Evolutionary conservation across 2,113 vertebrate genomes (phyloP).

Genomic region (Oriolus oriolus): DNA sequence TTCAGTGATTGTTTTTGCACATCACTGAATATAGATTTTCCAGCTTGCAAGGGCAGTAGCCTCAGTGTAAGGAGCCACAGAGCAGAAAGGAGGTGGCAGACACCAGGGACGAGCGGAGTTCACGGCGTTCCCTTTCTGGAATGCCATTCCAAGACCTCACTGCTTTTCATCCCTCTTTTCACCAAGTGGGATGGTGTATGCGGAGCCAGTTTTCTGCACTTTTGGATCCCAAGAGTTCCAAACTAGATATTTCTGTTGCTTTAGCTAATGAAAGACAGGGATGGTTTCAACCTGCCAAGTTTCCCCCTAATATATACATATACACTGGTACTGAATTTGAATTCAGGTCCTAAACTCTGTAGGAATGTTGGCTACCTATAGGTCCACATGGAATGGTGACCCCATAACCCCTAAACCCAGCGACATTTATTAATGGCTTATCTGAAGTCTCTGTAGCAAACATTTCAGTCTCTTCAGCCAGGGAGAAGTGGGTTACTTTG

Average conservation of each 20-base stretch:
- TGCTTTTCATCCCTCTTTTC: neutral
- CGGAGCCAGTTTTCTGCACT: neutral
- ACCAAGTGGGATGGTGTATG: neutral
- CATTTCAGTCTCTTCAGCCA: neutral
- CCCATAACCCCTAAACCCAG: neutral
- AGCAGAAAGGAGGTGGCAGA: neutral
- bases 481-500: neutral
- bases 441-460: neutral
- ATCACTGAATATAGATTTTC: neutral
- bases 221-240: neutral
- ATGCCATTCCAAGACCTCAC: neutral
- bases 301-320: neutral
- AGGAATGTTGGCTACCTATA: neutral
- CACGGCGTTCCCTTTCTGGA: neutral
- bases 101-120: neutral
- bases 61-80: neutral
- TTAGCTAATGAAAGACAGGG: neutral
- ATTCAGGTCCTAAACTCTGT: neutral
- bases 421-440: slow-evolving; percentile 12
- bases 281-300: neutral
- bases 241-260: neutral
- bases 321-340: neutral
- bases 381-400: neutral
- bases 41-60: neutral
- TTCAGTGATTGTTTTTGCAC: neutral